Base-by-base conservation (phyloP, 2,888 invertebrate species). In the Helicoverpa assulta region DNA sequence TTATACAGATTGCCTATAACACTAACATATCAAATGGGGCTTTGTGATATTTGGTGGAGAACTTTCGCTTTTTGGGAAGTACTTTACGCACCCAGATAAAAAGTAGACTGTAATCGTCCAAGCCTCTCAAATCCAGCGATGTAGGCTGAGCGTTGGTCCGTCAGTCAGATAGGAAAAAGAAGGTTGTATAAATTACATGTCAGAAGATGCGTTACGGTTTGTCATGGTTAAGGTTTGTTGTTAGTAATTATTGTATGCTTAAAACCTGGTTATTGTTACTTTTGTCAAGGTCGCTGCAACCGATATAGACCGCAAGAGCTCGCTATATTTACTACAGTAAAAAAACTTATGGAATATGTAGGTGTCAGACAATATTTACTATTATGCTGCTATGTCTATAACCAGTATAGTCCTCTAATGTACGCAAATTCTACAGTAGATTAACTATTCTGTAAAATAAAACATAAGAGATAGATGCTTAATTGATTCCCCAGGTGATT, bases 221-320 rank as follows among this genome's bases (percentile, higher is more conserved):
- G 21, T 53, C 75, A 56, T 50, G 59, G 59, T 60, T 59, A 37
- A 12, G 56, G 52, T 67, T 21, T 56, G 47, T 55, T 74, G 19
- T 47, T 37, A 1, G 19, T 43, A 19, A 14, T 7, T 56, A 19
- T 14, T 19, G 16, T 47, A n/a, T 16, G 47, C 47, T n/a, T 47
- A 47, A 16, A 5, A 47, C 47, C 16, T 5, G 43, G 43, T 16
- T 43, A n/a, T n/a, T 5, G 16, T 10, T 47, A n/a, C 43, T 47
- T 47, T 47, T 47, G 47, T 1, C 47, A 47, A 47, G n/a, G n/a
- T 47, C n/a, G n/a, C 47, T 47, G 47, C 5, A 16, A 16, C 47
- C 47, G 0, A n/a, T 47, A 14, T 4, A 40, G n/a, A 2, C n/a
- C 6, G 47, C 47, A 47, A 47, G 47, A 47, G n/a, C 16, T 47